Evolutionary conservation across 1,140 invertebrate genomes (phyloP), one percentile per base, ranked within the genome.

Genomic region (Ylistrum balloti): DNA sequence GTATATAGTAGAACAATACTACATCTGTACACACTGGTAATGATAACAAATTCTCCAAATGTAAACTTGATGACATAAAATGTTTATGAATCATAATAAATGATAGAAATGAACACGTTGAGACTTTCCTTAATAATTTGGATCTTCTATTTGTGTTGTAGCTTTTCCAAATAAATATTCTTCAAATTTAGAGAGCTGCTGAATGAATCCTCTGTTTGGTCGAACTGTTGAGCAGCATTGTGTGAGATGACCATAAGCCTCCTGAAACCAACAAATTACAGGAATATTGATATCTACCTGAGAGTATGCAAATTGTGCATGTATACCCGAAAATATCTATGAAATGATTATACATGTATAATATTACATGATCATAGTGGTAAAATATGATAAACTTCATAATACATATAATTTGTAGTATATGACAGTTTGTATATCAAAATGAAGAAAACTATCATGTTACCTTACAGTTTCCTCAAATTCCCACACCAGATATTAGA

Each of bases 161-260:
- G 90, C 91, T 48, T 91, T 88, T 5, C 92, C 94, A 38, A 94
- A 91, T 9, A 94, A n/a, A 20, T 92, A 86, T 56, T 93, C 91
- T 41, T 95, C 94, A 94, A 94, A 95, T 32, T 93, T 89, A 0
- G 93, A 92, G 9, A 96, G 92, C 90, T 96, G 95, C 89, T 93
- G 86, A 10, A 95, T 92, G 88, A 96, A 96, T 11, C 93, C 94
- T 91, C 93, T 91, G 88, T 95, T 95, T 32, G 95, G 95, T 74
- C 94, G 93, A n/a, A 95, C 90, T 33, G 89, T 92, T 22, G 48
- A 85, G 88, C 92, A 93, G 89, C 95, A 96, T 85, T 93, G 91
- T 38, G 91, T 45, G 28, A 94, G 92, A 91, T 95, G 93, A n/a
- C 90, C 48, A 85, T 95, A 95, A 13, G 95, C 95, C 85, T 95